Evolutionary conservation across 2,888 invertebrate genomes (phyloP).

Genomic region (Choristoneura rosaceana): DNA sequence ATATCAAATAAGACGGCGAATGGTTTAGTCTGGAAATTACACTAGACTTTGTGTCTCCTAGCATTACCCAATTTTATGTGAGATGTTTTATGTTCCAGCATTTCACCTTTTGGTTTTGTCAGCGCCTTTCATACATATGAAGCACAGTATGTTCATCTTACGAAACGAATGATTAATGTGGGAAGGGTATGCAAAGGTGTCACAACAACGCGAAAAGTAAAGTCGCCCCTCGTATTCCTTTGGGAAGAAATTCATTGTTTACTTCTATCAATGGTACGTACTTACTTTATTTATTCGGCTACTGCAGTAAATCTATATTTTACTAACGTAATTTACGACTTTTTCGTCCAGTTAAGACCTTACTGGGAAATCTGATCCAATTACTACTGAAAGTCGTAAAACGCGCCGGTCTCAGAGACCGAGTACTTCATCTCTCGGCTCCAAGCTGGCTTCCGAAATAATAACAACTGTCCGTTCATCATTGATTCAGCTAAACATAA

Average conservation of each 20-base stretch:
- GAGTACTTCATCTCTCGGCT: conserved; percentile 12
- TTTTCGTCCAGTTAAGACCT: conserved; percentile 27
- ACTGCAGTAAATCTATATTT: conserved; percentile 27
- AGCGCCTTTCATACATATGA: neutral
- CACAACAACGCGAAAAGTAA: conserved; percentile 7
- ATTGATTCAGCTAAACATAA: neutral
- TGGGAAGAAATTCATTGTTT: neutral
- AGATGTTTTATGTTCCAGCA: neutral
- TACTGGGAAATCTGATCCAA: conserved; percentile 38
- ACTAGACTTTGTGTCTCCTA: conserved; percentile 17
- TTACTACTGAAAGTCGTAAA: conserved; percentile 41
- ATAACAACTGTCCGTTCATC: conserved; percentile 14
- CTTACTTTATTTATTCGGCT: conserved; percentile 1
- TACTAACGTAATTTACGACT: conserved; percentile 40
- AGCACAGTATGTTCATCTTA: conserved; percentile 14
- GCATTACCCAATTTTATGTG: conserved; percentile 8
- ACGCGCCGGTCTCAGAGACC: conserved; percentile 23
- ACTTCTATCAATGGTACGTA: neutral
- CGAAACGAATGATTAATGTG: conserved; percentile 29
- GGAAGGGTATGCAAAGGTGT: conserved; percentile 38
- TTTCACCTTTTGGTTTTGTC: neutral
- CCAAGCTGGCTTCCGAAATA: conserved; percentile 4
- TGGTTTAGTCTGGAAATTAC: conserved; percentile 48
- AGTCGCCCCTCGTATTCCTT: neutral
- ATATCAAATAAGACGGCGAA: conserved; percentile 55